Conservation (phyloP, 2,888 invertebrate species). For the Calameuta pallipes region DNA sequence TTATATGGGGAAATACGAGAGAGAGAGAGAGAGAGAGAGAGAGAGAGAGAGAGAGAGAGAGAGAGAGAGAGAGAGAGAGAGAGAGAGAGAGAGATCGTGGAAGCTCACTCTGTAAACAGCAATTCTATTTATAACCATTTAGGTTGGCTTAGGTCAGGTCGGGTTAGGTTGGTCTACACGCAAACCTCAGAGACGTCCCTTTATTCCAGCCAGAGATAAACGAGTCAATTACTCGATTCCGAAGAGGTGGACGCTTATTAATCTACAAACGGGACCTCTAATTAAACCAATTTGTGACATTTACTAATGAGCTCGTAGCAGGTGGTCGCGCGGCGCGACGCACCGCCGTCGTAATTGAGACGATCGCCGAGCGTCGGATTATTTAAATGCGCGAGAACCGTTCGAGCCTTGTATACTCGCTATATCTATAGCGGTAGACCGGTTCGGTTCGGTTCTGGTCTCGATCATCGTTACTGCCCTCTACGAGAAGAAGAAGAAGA, state of each 20-base stretch:
- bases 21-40: neutral
- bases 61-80: neutral
- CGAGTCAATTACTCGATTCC: slow-evolving; percentile 44
- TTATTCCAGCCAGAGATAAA: slow-evolving; percentile 28
- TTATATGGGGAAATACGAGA: neutral
- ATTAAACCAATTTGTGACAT: slow-evolving; percentile 52
- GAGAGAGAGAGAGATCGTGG: neutral
- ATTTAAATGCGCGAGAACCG: neutral
- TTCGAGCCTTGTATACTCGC: neutral
- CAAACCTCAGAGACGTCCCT: neutral
- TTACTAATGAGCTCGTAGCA: slow-evolving; percentile 34
- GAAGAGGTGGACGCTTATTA: slow-evolving; percentile 38
- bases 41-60: neutral
- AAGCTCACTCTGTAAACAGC: neutral
- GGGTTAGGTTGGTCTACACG: neutral
- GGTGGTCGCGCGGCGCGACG: neutral
- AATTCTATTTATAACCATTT: neutral
- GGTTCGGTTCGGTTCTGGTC: neutral
- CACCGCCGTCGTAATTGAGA: neutral
- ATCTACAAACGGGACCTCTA: slow-evolving; percentile 42
- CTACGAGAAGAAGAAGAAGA: neutral
- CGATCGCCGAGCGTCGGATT: neutral
- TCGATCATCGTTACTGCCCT: neutral
- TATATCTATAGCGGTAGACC: neutral
- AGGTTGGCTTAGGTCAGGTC: neutral